Conservation (phyloP, 2,113 vertebrate species). For the Odontophorus gujanensis region DNA sequence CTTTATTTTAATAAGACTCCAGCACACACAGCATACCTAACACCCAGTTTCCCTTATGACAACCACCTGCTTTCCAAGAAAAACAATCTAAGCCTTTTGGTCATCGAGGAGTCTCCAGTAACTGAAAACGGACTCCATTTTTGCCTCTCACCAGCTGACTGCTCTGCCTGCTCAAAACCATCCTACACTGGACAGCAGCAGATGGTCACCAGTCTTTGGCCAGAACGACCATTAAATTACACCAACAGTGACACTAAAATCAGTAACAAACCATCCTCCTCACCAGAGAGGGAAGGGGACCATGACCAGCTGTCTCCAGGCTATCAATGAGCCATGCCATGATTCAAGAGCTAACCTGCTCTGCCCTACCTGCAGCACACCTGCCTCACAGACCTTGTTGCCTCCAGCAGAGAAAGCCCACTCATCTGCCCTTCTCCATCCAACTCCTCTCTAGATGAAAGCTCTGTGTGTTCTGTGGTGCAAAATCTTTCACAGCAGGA, state of each 20-base stretch:
- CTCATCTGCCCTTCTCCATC: neutral
- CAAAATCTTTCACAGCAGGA: neutral
- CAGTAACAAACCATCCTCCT: neutral
- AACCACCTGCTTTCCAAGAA: neutral
- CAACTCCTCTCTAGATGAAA: neutral
- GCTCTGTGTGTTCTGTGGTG: neutral
- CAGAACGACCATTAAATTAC: neutral
- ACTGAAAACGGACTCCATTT: neutral
- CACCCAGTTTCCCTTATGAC: neutral
- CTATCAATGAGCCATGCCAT: neutral
- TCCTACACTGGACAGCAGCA: neutral
- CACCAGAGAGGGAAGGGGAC: neutral
- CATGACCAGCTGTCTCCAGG: neutral
- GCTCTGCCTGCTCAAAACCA: neutral
- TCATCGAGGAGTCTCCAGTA: neutral
- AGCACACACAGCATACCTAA: neutral
- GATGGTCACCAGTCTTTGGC: neutral
- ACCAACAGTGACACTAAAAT: neutral
- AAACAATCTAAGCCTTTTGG: conserved; percentile 2
- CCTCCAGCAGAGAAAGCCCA: neutral
- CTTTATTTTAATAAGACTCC: conserved; percentile 11
- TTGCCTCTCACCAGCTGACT: neutral
- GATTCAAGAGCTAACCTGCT: neutral
- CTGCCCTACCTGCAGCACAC: neutral
- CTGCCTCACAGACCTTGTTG: neutral